Evolutionary conservation across 2,888 invertebrate genomes (phyloP), one percentile per base, ranked within the genome.

Genomic region (Drosophila helvetica): DNA sequence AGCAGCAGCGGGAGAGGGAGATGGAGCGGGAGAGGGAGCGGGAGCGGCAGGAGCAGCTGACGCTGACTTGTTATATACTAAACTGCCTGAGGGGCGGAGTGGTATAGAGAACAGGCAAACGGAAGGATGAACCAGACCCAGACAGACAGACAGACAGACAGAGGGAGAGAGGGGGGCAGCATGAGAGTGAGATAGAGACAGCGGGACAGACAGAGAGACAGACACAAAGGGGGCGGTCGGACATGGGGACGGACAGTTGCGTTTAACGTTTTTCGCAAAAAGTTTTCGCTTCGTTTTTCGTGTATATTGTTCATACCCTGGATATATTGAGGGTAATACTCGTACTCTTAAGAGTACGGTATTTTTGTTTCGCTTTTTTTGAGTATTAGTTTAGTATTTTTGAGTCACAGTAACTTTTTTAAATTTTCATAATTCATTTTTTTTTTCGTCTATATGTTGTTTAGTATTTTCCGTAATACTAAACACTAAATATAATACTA

Each of bases 1-100:
- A 22, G 0, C 25, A 12, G 48, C 52, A 54, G 59, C 53, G 64
- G 57, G 64, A 47, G 47, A 53, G 61, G 53, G 51, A 77, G 77
- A 2, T 2, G 22, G 2, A 7, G 25, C 1, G 25, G 0, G 22
- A 25, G 48, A 65, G 60, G 53, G 64, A 66, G 65, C 57, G 64
- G 57, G 66, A 47, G 47, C 55, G 61, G 53, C 53, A 77, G 77
- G 65, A 76, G 83, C 86, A 84, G 84, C 84, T 83, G 83, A 86
- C 86, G 86, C 83, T 86, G 82, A 81, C 86, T 85, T 86, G 86
- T 85, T 85, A 85, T 86, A 84, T 77, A 85, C 86, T 85, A 86
- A 85, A 77, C 76, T 73, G 76, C 69, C 64, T 61, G 55, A 69
- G 73, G 73, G 64, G 46, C 55, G 53, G 53, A 73, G 68, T 51